Conservation (phyloP, 2,113 vertebrate species). For the Chloropsis hardwickii region DNA sequence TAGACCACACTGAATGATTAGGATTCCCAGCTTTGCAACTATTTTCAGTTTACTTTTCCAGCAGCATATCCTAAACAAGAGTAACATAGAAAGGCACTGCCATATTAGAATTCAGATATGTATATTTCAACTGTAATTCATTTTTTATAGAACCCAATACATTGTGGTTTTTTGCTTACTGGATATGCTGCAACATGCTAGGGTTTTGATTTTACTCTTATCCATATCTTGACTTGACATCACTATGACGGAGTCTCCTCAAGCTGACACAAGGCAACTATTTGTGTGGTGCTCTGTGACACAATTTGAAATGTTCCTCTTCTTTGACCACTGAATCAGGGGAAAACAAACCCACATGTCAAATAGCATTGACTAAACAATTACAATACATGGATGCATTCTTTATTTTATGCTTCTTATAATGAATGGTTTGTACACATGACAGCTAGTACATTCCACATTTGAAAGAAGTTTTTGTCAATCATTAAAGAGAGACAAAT, state of each 20-base stretch:
- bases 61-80: background rate
- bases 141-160: background rate
- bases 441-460: background rate
- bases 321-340: background rate
- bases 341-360: background rate
- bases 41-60: background rate
- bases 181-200: background rate
- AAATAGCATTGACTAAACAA: background rate
- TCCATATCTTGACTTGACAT: background rate
- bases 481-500: background rate
- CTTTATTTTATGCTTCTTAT: background rate
- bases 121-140: background rate
- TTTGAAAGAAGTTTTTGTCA: background rate
- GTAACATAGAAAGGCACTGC: background rate
- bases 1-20: background rate
- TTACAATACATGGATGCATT: background rate
- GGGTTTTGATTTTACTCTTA: background rate
- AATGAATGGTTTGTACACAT: background rate
- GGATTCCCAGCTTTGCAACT: background rate
- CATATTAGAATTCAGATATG: background rate
- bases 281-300: background rate
- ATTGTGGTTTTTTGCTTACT: background rate
- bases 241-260: background rate
- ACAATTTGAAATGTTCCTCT: background rate
- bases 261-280: background rate